phyloP scores from a whole-genome alignment of 2,888 invertebrate species.

The Xylota sylvarum region DNA sequence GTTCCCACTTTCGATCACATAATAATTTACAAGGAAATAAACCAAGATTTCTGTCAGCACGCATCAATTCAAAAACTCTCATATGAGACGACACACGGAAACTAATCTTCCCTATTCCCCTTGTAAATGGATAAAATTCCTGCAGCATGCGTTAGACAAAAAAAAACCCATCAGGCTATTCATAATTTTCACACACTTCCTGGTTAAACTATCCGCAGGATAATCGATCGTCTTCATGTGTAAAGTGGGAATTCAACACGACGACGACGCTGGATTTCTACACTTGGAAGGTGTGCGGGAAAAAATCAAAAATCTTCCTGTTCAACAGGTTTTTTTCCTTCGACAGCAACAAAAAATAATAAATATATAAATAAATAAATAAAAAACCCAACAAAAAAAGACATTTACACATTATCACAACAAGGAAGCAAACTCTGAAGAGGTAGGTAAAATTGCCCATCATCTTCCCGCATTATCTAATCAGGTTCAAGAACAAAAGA shows the following conservation, averaged over 20 bases:
- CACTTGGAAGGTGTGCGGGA: conserved; percentile 60
- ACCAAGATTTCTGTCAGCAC: conserved; percentile 58
- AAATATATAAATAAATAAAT: conserved; percentile 53
- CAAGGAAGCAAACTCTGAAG: conserved; percentile 64
- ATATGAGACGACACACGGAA: not conserved
- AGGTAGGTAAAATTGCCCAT: conserved; percentile 55
- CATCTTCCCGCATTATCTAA: conserved; percentile 77
- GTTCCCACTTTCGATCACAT: conserved; percentile 5
- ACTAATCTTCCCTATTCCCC: conserved; percentile 30
- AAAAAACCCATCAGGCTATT: conserved; percentile 16
- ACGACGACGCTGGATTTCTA: conserved; percentile 9
- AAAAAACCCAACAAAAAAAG: conserved; percentile 36
- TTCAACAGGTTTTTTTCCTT: conserved; percentile 59
- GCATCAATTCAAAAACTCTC: conserved; percentile 42
- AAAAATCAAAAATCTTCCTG: conserved; percentile 69
- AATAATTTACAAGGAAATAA: conserved; percentile 3
- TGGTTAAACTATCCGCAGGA: conserved; percentile 56
- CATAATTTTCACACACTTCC: conserved; percentile 73
- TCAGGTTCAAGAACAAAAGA: conserved; percentile 75
- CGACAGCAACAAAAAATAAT: conserved; percentile 6
- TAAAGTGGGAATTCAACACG: conserved; percentile 57
- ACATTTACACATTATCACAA: conserved; percentile 51
- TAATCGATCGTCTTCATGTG: conserved; percentile 58
- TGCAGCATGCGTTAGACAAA: conserved; percentile 22
- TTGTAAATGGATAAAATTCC: not conserved